Percentiles rank a stretch among this genome's conserved stretches.
These are phyloP conservation scores for Scaptomyza polygonia DNA, from an alignment of 2,888 invertebrate species.

Conservation along the genomic window DNA sequence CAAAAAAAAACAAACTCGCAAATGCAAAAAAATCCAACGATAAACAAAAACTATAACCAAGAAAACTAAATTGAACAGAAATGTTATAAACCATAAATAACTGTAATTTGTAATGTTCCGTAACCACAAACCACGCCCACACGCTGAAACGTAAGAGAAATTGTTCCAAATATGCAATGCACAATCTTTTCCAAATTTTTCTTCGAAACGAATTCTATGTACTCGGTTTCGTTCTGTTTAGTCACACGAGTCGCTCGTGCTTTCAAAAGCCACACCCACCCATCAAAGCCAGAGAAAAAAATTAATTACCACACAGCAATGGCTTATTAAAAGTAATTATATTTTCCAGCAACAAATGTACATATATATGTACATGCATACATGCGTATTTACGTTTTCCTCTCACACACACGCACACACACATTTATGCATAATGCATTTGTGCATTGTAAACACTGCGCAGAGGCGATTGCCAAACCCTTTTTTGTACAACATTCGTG, in stretches of 20 bases:
- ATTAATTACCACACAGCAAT: constrained; percentile 3
- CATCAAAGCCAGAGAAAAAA: constrained; percentile 9
- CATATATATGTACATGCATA: constrained; percentile 6
- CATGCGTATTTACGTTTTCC: constrained; percentile 3
- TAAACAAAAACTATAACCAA: constrained; percentile 49
- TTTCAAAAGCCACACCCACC: constrained; percentile 34
- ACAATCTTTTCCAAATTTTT: constrained; percentile 35
- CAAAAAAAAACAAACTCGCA: constrained; percentile 33
- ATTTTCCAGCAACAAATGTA: constrained; percentile 25
- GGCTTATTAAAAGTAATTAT: constrained; percentile 8
- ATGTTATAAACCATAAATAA: constrained; percentile 73
- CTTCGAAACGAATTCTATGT: constrained; percentile 24
- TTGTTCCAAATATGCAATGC: constrained; percentile 46
- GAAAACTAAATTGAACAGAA: constrained; percentile 64
- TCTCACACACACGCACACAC: not conserved
- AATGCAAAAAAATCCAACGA: constrained; percentile 38
- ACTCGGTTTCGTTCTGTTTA: constrained; percentile 22
- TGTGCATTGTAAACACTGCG: constrained; percentile 39
- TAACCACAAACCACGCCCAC: constrained; percentile 65
- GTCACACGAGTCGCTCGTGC: constrained; percentile 26
- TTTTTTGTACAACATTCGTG: constrained; percentile 28
- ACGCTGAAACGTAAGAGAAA: constrained; percentile 70
- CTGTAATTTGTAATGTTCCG: constrained; percentile 61
- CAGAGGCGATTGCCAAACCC: constrained; percentile 35
- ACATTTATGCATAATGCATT: constrained; percentile 10